Conservation (phyloP, 1,140 invertebrate species). For the Diprion similis region DNA sequence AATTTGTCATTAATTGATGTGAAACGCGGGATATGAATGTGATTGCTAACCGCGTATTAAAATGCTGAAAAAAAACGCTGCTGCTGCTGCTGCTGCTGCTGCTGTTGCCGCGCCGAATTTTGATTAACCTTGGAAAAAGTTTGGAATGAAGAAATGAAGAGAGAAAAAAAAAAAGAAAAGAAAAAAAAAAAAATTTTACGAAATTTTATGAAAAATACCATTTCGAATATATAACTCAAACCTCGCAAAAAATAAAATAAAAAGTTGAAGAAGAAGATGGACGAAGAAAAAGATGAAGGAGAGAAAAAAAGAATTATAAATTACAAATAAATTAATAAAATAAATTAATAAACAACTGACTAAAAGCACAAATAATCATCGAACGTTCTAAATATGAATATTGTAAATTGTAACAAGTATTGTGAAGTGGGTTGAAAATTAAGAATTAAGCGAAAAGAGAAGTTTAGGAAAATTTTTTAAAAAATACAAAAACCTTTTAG, state of each 20-base stretch:
- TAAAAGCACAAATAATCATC: too few species aligned
- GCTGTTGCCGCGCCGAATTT: neutral
- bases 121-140: conserved; percentile 10
- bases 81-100: too few species aligned
- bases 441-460: too few species aligned
- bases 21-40: neutral
- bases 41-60: conserved; percentile 3
- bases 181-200: conserved; percentile 22
- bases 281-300: conserved; percentile 16
- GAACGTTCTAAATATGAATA: too few species aligned
- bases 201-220: conserved; percentile 22
- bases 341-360: conserved; percentile 16
- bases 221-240: conserved; percentile 9
- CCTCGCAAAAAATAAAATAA: conserved; percentile 17
- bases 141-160: conserved; percentile 27
- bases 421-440: too few species aligned
- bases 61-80: neutral
- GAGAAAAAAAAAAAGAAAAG: conserved; percentile 20
- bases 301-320: conserved; percentile 11
- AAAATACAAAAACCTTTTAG: neutral
- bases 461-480: neutral
- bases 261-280: conserved; percentile 18
- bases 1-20: conserved; percentile 15
- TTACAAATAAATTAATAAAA: conserved; percentile 13
- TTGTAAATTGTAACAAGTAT: too few species aligned